Percentiles rank a stretch among this genome's conserved stretches.
phyloP scores from a whole-genome alignment of 1,140 invertebrate species.

The Hyles euphorbiae region DNA sequence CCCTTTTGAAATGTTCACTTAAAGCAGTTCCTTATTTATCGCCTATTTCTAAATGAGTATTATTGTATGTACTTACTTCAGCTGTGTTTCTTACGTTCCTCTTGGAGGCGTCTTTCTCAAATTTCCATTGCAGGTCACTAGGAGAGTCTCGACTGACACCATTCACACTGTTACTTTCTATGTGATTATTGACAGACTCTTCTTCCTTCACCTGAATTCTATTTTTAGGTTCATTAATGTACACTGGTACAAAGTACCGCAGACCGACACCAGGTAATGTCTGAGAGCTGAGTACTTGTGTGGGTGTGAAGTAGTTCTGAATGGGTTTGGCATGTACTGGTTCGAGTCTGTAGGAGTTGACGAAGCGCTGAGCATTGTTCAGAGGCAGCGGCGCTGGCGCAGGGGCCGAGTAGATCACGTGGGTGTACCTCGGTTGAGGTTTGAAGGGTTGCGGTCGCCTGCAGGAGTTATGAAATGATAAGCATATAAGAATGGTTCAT shows the following conservation, averaged over 20 bases:
- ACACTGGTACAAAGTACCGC: slow-evolving; percentile 55
- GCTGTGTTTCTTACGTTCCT: slow-evolving; percentile 41
- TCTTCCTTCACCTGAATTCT: slow-evolving; percentile 42
- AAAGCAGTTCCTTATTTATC: no score
- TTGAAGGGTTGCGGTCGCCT: slow-evolving; percentile 60
- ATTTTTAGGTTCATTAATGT: slow-evolving; percentile 28
- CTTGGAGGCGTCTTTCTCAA: slow-evolving; percentile 52
- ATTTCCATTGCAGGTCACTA: slow-evolving; percentile 55
- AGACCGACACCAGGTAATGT: slow-evolving; percentile 55
- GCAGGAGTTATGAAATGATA: slow-evolving; percentile 6
- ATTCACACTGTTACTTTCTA: slow-evolving; percentile 46
- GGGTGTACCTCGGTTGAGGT: slow-evolving; percentile 62
- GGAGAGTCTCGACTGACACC: slow-evolving; percentile 31
- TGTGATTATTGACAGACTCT: slow-evolving; percentile 52
- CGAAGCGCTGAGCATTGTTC: slow-evolving; percentile 60
- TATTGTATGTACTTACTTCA: slow-evolving; percentile 39
- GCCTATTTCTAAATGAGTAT: no score
- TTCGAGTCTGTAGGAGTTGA: slow-evolving; percentile 50
- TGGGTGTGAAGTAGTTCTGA: slow-evolving; percentile 39
- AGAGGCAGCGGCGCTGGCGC: slow-evolving; percentile 31
- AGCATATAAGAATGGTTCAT: no score
- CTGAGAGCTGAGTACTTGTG: slow-evolving; percentile 54
- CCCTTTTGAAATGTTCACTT: no score
- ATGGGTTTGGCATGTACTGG: slow-evolving; percentile 34
- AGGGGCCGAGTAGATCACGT: slow-evolving; percentile 47